phyloP scores from a whole-genome alignment of 2,888 invertebrate species.

The Branchellion lobata region DNA sequence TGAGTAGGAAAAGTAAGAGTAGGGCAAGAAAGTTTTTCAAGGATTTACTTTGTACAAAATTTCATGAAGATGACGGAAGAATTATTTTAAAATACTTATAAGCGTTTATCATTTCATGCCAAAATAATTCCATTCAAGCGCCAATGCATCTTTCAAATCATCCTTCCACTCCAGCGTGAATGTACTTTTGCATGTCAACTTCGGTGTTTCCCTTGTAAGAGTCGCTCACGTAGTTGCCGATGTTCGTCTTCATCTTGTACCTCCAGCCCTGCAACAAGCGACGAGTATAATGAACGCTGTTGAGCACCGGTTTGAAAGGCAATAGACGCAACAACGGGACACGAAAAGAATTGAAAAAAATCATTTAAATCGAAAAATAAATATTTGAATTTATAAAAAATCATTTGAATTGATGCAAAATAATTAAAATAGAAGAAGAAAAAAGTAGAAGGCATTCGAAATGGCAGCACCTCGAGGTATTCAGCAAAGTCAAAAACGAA shows the following conservation, averaged over 20 bases:
- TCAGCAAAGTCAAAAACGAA: slow-evolving; percentile 97
- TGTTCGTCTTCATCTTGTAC: slow-evolving; percentile 77
- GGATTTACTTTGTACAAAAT: background rate
- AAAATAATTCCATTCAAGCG: no score
- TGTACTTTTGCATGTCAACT: slow-evolving; percentile 82
- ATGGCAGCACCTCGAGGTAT: slow-evolving; percentile 82
- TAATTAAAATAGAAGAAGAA: no score
- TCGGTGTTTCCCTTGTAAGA: slow-evolving; percentile 88
- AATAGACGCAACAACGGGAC: no score
- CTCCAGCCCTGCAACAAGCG: slow-evolving; percentile 75
- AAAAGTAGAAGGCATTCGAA: no score
- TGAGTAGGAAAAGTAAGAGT: no score
- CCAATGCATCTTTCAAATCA: background rate
- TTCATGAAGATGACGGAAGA: no score
- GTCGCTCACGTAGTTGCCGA: slow-evolving; percentile 82
- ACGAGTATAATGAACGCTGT: background rate
- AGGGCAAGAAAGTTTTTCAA: background rate
- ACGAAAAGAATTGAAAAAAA: background rate
- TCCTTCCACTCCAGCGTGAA: background rate
- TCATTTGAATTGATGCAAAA: background rate
- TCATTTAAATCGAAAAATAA: background rate
- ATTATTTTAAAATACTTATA: no score
- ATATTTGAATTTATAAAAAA: background rate
- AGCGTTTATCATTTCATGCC: no score
- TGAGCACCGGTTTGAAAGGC: background rate